phyloP scores from a whole-genome alignment of 2,113 vertebrate genomes.

The Mugil cephalus region DNA sequence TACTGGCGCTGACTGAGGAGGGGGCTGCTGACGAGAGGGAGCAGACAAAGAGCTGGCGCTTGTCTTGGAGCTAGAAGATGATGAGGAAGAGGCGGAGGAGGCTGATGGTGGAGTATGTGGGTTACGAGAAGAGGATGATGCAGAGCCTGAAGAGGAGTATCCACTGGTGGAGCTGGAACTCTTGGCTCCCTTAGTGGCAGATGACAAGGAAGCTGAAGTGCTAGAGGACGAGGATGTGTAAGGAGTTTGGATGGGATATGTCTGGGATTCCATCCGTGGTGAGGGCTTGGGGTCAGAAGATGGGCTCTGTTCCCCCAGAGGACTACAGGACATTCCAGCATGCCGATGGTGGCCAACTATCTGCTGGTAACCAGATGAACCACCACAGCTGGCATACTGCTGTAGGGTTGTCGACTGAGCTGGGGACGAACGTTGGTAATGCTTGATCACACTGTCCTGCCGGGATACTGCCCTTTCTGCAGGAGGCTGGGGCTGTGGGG shows the following conservation, averaged over 20 bases:
- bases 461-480: constrained; percentile 85
- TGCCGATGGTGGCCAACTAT: constrained; percentile 81
- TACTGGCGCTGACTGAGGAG: constrained; percentile 64
- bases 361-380: constrained; percentile 88
- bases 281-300: constrained; percentile 80
- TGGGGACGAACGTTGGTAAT: constrained; percentile 89
- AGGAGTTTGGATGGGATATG: constrained; percentile 88
- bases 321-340: constrained; percentile 87
- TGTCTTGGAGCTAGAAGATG: constrained; percentile 81
- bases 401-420: constrained; percentile 86
- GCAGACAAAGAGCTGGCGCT: constrained; percentile 74
- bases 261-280: constrained; percentile 75
- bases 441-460: constrained; percentile 94
- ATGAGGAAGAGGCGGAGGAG: constrained; percentile 75
- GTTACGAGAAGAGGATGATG: constrained; percentile 75
- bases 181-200: constrained; percentile 70
- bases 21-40: constrained; percentile 77
- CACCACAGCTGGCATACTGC: constrained; percentile 90
- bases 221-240: constrained; percentile 77
- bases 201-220: constrained; percentile 65
- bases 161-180: constrained; percentile 78
- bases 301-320: constrained; percentile 86
- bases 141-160: constrained; percentile 78
- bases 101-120: constrained; percentile 78
- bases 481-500: constrained; percentile 73